phyloP scores from a whole-genome alignment of 2,797 vertebrate species.

The Setipinna tenuifilis region DNA sequence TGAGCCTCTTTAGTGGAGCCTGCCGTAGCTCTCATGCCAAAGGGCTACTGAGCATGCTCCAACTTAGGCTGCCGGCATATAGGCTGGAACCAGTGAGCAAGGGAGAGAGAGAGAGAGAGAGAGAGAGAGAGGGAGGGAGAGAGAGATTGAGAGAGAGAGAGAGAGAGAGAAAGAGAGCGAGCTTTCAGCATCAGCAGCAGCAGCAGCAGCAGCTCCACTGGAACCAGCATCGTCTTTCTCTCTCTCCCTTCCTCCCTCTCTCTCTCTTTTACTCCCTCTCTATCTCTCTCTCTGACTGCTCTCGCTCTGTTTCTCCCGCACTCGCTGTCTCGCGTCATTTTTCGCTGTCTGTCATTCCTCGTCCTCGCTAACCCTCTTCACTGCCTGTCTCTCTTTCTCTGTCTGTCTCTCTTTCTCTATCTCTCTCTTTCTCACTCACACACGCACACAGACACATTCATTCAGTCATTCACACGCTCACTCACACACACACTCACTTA shows the following conservation, averaged over 20 bases:
- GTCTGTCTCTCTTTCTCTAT: background rate
- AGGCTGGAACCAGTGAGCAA: background rate
- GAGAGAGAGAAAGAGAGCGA: too few species aligned
- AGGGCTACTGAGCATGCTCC: conserved; percentile 22
- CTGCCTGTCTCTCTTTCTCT: too few species aligned
- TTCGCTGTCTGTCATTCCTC: too few species aligned
- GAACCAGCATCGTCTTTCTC: background rate
- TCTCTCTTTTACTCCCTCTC: background rate
- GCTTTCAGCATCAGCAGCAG: background rate
- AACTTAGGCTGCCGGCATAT: conserved; percentile 2
- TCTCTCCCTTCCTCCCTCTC: background rate
- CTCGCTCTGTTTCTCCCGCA: background rate
- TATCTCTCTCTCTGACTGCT: background rate
- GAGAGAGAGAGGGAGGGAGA: too few species aligned
- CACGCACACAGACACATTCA: background rate
- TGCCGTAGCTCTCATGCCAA: background rate
- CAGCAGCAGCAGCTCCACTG: background rate
- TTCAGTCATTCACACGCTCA: background rate
- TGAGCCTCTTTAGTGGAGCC: background rate
- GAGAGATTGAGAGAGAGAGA: background rate
- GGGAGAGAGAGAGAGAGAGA: background rate
- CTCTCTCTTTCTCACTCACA: background rate
- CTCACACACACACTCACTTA: background rate
- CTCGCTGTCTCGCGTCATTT: too few species aligned
- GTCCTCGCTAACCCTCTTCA: too few species aligned